Percentiles rank a stretch among this genome's conserved stretches.
phyloP scores from a whole-genome alignment of 30 jellyfish, hydroid and myxozoan species.

The Hydractinia echinata region DNA sequence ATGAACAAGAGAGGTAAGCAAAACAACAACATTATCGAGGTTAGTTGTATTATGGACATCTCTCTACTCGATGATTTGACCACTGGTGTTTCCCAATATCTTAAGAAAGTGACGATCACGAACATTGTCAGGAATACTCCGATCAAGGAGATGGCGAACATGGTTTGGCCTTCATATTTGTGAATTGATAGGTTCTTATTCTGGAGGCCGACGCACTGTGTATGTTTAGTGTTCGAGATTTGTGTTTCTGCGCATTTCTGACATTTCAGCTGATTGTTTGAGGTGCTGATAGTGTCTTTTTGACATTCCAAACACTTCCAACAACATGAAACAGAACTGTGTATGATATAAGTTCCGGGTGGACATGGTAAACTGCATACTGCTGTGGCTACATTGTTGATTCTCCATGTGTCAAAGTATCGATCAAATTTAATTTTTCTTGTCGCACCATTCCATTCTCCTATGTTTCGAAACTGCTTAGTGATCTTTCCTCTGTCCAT shows the following conservation, averaged over 20 bases:
- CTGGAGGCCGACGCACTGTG: conserved; percentile 44
- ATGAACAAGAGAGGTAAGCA: conserved; percentile 49
- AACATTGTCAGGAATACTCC: conserved; percentile 40
- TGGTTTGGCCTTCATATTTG: conserved; percentile 29
- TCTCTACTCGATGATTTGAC: conserved; percentile 72
- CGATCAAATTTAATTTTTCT: background rate
- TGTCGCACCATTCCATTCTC: conserved; percentile 58
- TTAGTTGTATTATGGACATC: conserved; percentile 48
- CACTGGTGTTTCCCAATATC: conserved; percentile 66
- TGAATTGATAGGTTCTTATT: conserved; percentile 33
- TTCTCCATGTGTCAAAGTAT: background rate
- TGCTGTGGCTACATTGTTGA: conserved; percentile 20
- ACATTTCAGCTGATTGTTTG: conserved; percentile 40
- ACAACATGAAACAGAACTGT: conserved; percentile 71
- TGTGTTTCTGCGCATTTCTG: conserved; percentile 40
- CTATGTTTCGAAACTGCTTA: conserved; percentile 36
- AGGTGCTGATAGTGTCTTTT: conserved; percentile 35
- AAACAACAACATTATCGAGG: conserved; percentile 39
- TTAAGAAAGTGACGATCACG: conserved; percentile 34
- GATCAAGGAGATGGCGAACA: conserved; percentile 32
- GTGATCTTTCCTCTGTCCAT: background rate
- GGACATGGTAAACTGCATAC: conserved; percentile 66
- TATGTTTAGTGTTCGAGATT: conserved; percentile 44
- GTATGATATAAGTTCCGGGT: conserved; percentile 68
- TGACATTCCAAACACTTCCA: conserved; percentile 78